Conservation (phyloP, 1,140 invertebrate species). For the Zaprionus inermis region DNA sequence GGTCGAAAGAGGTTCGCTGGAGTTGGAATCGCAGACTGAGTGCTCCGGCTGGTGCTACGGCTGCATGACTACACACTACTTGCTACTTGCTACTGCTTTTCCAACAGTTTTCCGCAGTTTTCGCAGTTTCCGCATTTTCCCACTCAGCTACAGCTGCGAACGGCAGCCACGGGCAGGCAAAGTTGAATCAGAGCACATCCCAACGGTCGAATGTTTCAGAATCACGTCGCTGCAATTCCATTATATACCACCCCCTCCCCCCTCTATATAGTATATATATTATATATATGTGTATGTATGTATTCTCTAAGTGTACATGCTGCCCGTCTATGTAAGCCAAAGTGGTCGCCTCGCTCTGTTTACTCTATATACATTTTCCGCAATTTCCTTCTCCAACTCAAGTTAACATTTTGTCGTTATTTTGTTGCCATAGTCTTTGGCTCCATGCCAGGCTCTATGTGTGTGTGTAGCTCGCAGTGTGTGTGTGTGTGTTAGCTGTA, state of each 20-base stretch:
- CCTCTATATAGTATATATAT: constrained; percentile 28
- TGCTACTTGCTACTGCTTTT: constrained; percentile 16
- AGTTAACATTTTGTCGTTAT: constrained; percentile 77
- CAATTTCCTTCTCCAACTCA: constrained; percentile 31
- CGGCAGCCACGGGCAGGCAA: constrained; percentile 61
- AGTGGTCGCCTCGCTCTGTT: constrained; percentile 26
- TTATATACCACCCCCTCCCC: constrained; percentile 67
- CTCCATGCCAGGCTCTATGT: background rate
- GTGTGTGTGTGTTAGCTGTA: constrained; percentile 9
- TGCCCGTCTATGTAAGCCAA: constrained; percentile 26
- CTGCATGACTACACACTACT: constrained; percentile 58
- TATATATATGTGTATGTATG: constrained; percentile 5
- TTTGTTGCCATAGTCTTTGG: constrained; percentile 63
- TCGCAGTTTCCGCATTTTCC: constrained; percentile 24
- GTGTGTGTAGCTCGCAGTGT: constrained; percentile 6
- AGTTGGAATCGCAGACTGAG: background rate
- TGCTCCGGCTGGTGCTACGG: constrained; percentile 32
- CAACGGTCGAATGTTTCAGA: constrained; percentile 84
- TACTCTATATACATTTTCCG: constrained; percentile 56
- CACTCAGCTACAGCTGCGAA: constrained; percentile 48
- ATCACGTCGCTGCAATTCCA: constrained; percentile 84
- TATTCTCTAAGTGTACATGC: background rate
- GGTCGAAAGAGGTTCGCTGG: too few relatives aligned
- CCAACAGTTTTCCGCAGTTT: constrained; percentile 5
- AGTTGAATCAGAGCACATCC: constrained; percentile 84